Percentiles rank a stretch among this genome's conserved stretches.
Conservation (phyloP, 1,140 invertebrate genomes). For the Amphibalanus amphitrite region DNA sequence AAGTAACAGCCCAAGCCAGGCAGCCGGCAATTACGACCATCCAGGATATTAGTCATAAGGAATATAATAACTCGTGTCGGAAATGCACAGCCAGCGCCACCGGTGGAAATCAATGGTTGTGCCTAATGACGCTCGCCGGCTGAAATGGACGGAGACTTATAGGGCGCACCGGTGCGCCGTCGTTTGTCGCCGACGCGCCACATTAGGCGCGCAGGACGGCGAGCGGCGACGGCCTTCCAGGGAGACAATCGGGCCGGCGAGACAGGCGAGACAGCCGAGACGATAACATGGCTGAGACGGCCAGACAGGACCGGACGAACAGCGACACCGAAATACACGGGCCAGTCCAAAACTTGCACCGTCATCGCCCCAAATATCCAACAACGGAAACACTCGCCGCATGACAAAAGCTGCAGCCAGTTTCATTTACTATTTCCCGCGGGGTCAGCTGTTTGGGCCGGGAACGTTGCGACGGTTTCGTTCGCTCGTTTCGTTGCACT, state of each 20-base stretch:
- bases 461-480: too few species aligned
- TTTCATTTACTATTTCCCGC: too few species aligned
- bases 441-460: too few species aligned
- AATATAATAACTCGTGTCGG: not conserved
- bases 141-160: not conserved
- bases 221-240: not conserved
- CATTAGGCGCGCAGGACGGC: not conserved
- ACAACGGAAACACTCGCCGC: too few species aligned
- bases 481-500: too few species aligned
- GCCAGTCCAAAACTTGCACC: too few species aligned
- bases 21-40: not conserved
- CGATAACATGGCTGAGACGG: too few species aligned
- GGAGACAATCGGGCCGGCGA: not conserved
- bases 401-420: too few species aligned
- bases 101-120: not conserved
- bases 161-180: not conserved
- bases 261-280: not conserved
- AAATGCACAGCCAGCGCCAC: not conserved
- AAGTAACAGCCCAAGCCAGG: not conserved
- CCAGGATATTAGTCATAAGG: not conserved
- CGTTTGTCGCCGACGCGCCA: not conserved
- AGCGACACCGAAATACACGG: too few species aligned
- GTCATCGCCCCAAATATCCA: too few species aligned
- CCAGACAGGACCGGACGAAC: too few species aligned
- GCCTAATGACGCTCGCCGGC: not conserved